Conservation (phyloP, 1,140 invertebrate species). For the Calephelis virginiensis region DNA sequence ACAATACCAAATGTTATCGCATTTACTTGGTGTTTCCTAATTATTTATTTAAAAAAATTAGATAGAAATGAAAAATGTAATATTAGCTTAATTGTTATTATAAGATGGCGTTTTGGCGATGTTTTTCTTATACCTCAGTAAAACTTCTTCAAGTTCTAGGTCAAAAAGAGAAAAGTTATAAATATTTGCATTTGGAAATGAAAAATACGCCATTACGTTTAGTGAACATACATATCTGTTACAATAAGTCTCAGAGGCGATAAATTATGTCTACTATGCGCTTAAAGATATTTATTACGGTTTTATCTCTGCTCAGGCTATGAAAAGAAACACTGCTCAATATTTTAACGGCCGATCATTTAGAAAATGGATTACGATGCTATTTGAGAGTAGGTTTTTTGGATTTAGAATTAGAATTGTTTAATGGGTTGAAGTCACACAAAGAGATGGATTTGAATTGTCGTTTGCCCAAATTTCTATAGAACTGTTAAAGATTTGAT, state of each 20-base stretch:
- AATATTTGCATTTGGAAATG: slow-evolving; percentile 7
- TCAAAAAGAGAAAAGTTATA: background rate
- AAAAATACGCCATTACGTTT: slow-evolving; percentile 40
- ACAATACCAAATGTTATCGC: slow-evolving; percentile 60
- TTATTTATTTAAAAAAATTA: slow-evolving; percentile 34
- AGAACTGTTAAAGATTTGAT: too few species aligned
- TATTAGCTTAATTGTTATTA: slow-evolving; percentile 36
- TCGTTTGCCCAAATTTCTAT: too few species aligned
- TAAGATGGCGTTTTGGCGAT: slow-evolving; percentile 32
- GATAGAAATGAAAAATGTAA: slow-evolving; percentile 34
- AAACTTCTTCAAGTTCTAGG: background rate
- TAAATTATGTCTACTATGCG: slow-evolving; percentile 35
- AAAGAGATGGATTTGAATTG: too few species aligned
- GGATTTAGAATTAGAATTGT: too few species aligned
- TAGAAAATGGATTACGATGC: slow-evolving; percentile 19
- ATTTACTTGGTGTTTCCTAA: slow-evolving; percentile 47
- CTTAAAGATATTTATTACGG: slow-evolving; percentile 32
- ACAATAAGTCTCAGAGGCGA: slow-evolving; percentile 57
- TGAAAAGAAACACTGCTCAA: slow-evolving; percentile 21
- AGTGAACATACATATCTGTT: slow-evolving; percentile 56
- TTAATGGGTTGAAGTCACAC: too few species aligned
- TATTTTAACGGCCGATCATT: slow-evolving; percentile 23
- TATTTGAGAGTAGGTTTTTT: background rate
- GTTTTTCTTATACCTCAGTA: slow-evolving; percentile 26
- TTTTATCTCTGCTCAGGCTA: slow-evolving; percentile 38